A percentile compares a stretch with the other conserved stretches of the same genome.
phyloP scores from a whole-genome alignment of 1,140 invertebrate species.

The Musca domestica region DNA sequence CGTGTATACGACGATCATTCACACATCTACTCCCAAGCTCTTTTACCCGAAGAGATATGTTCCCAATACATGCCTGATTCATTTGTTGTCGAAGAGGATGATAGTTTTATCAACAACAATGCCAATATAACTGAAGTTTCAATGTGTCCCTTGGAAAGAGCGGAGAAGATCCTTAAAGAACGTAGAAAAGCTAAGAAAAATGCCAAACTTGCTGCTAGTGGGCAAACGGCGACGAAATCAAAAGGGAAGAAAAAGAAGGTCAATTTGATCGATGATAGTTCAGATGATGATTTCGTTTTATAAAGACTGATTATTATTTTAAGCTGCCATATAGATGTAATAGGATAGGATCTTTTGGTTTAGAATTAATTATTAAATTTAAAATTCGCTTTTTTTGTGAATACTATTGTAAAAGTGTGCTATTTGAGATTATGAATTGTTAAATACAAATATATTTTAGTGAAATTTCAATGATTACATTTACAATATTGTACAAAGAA shows the following conservation, averaged over 20 bases:
- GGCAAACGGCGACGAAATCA: not conserved
- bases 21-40: conserved; percentile 43
- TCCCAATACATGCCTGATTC: conserved; percentile 44
- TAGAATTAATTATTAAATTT: not conserved
- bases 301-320: not conserved
- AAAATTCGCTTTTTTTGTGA: too few species aligned
- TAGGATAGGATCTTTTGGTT: not conserved
- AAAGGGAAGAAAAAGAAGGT: conserved; percentile 11
- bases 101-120: conserved; percentile 24
- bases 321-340: too few species aligned
- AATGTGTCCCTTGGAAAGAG: conserved; percentile 44
- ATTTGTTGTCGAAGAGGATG: conserved; percentile 36
- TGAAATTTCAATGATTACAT: too few species aligned
- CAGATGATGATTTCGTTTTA: conserved; percentile 21
- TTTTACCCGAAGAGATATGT: conserved; percentile 28
- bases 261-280: conserved; percentile 18
- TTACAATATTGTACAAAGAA: too few species aligned
- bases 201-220: not conserved
- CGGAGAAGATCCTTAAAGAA: conserved; percentile 46
- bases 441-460: conserved; percentile 6
- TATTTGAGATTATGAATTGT: not conserved
- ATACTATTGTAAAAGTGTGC: not conserved
- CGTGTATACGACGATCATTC: conserved; percentile 37
- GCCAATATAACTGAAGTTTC: conserved; percentile 18
- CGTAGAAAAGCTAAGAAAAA: conserved; percentile 25